These are phyloP conservation scores for Octonoba sinensis DNA, from an alignment of 2,888 invertebrate species.

Conservation along the genomic window DNA sequence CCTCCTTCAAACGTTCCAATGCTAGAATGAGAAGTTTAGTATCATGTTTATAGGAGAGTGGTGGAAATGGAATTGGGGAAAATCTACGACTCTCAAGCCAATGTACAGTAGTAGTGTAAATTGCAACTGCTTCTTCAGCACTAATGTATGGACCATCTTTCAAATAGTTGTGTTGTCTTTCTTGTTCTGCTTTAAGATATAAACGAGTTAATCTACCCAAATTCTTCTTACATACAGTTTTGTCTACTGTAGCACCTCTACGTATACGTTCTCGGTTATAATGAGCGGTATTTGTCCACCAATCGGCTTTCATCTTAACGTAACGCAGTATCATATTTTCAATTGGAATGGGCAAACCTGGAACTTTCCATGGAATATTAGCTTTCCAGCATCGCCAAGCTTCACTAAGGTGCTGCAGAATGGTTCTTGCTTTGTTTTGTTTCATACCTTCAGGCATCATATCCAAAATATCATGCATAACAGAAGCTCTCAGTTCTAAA, in stretches of 20 bases:
- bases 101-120: conserved; percentile 99
- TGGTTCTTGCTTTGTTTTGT: conserved; percentile 99
- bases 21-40: conserved; percentile 97
- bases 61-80: conserved; percentile 99
- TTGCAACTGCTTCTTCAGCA: conserved; percentile 99
- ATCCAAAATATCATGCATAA: conserved; percentile 95
- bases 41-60: conserved; percentile 99
- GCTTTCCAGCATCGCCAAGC: conserved; percentile 99
- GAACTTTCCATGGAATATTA: conserved; percentile 99
- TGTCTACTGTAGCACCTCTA: conserved; percentile 99
- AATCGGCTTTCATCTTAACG: conserved; percentile 99
- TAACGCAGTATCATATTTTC: conserved; percentile 99
- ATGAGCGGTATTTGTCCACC: conserved; percentile 99
- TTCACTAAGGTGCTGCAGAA: conserved; percentile 97
- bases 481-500: conserved; percentile 96
- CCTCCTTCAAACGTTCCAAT: conserved; percentile 95
- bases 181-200: conserved; percentile 97
- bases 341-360: conserved; percentile 97
- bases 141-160: conserved; percentile 99
- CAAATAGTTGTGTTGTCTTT: conserved; percentile 98
- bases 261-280: conserved; percentile 99
- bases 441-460: conserved; percentile 99
- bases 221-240: conserved; percentile 99
- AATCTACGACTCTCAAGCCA: conserved; percentile 99
- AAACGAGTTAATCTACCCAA: conserved; percentile 95